phyloP scores from a whole-genome alignment of 2,113 vertebrate genomes.

The Ictidomys tridecemlineatus region DNA sequence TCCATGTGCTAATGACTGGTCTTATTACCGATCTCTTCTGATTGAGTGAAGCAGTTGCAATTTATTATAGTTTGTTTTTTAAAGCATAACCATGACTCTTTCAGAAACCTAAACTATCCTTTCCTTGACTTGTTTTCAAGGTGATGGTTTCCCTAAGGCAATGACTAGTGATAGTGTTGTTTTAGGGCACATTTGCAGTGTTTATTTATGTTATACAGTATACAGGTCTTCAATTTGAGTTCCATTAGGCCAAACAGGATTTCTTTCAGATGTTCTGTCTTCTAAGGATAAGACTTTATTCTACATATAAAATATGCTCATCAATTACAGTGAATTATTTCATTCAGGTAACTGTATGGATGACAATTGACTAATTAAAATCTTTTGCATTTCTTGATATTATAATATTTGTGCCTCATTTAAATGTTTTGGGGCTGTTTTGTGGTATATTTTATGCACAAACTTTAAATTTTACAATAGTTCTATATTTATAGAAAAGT shows the following conservation, averaged over 20 bases:
- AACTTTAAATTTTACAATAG: neutral
- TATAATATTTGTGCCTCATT: slow-evolving; percentile 10
- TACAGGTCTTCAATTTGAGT: slow-evolving; percentile 21
- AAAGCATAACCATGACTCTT: neutral
- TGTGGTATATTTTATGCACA: neutral
- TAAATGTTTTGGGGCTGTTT: neutral
- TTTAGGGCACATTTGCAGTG: neutral
- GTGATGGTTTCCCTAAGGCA: neutral
- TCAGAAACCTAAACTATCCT: neutral
- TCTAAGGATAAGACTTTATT: slow-evolving; percentile 29
- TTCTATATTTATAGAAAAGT: slow-evolving; percentile 19
- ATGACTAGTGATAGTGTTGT: neutral
- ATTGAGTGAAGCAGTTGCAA: neutral
- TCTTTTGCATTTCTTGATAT: neutral
- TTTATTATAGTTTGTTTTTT: neutral
- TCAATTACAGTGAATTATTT: slow-evolving; percentile 4
- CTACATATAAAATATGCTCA: neutral
- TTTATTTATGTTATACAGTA: slow-evolving; percentile 6
- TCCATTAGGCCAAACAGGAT: slow-evolving; percentile 29
- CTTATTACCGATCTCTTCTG: neutral
- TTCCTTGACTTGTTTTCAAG: neutral
- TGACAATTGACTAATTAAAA: neutral
- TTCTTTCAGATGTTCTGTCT: slow-evolving; percentile 50
- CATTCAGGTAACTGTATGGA: slow-evolving; percentile 8
- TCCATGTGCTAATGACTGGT: neutral